Evolutionary conservation across 2,888 invertebrate species (phyloP), one percentile per base, ranked within the genome.

Genomic region (Nomada fucata): DNA sequence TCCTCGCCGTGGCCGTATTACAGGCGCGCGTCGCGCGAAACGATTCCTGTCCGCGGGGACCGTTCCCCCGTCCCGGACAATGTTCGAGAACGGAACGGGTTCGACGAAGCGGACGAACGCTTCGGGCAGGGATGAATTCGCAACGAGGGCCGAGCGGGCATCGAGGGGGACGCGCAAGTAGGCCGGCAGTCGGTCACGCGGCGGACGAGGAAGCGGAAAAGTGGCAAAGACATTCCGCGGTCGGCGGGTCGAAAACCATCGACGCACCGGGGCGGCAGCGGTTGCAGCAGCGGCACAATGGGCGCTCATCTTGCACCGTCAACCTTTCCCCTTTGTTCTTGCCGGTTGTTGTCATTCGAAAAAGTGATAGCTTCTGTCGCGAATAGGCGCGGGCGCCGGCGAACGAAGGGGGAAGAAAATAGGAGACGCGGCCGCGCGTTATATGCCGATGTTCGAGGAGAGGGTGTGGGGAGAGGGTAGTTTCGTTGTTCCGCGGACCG

Each of bases 241-340:
- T 65, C 60, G 76, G 29, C 15, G 67, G 65, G 74, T 68, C 61
- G 72, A 75, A 64, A 75, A 78, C 70, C 85, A 72, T 84, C 81
- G 81, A 78, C 65, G 63, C 57, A 13, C 53, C 70, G 52, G n/a
- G 44, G 65, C 65, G 20, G 59, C 20, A 50, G 47, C 67, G 36
- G 53, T 26, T 36, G 53, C 23, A 23, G 47, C 47, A 74, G 52
- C 55, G 70, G 44, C 59, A 84, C 86, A 86, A 87, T 85, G 79
- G 81, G 72, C 74, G 72, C 74, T 83, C 87, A 79, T 88, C 86
- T 84, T 77, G 84, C 82, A 77, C 75, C 81, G 84, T 81, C 82
- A 86, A 86, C 84, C 88, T 79, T 80, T 77, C 83, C 60, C 76
- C 74, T 87, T 87, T 88, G 84, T 87, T 86, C 82, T 55, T 29